phyloP scores from a whole-genome alignment of 2,888 invertebrate genomes.

The Labia minor region DNA sequence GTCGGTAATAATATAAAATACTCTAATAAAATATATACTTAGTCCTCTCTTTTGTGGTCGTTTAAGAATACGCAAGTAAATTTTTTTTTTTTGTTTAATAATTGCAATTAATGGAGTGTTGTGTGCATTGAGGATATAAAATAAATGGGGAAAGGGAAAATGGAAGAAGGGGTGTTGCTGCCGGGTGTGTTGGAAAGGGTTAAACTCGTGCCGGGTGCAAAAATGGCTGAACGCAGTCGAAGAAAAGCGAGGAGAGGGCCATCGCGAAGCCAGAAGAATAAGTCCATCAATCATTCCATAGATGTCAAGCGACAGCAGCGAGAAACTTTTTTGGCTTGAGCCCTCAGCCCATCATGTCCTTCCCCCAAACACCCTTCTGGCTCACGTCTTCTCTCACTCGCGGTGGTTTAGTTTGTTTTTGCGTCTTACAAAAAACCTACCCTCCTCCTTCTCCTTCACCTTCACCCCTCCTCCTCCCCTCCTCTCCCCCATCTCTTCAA shows the following conservation, averaged over 20 bases:
- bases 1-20: too few relatives aligned
- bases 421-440: not conserved
- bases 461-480: not conserved
- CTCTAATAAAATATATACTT: too few relatives aligned
- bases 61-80: too few relatives aligned
- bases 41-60: too few relatives aligned
- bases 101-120: too few relatives aligned
- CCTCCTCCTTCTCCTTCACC: too few relatives aligned
- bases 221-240: not conserved
- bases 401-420: too few relatives aligned
- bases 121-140: too few relatives aligned
- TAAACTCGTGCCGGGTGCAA: not conserved
- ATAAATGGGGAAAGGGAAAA: too few relatives aligned
- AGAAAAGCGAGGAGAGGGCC: not conserved
- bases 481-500: not conserved
- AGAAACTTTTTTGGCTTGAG: not conserved
- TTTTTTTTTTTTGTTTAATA: too few relatives aligned
- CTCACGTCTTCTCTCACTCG: too few relatives aligned
- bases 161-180: not conserved
- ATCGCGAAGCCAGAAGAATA: slow-evolving; percentile 13
- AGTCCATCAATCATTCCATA: slow-evolving; percentile 1
- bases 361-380: not conserved
- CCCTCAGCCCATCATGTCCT: not conserved
- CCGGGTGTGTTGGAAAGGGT: too few relatives aligned
- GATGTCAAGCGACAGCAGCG: not conserved